phyloP scores from a whole-genome alignment of 1,140 invertebrate species.

The Polyergus mexicanus region DNA sequence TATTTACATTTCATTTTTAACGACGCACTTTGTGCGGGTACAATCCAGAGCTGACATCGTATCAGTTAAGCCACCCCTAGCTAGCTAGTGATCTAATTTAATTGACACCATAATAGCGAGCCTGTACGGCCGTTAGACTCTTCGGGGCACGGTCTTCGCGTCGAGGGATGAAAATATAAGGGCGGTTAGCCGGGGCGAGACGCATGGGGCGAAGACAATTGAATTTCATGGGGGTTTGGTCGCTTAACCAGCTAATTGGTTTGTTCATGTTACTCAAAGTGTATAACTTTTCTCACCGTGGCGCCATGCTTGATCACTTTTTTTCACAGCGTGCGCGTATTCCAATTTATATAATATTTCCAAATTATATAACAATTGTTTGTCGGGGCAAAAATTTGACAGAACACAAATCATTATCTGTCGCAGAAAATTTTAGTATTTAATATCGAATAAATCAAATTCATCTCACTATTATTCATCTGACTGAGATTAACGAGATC shows the following conservation, averaged over 20 bases:
- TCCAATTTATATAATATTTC: no score
- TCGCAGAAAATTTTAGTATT: background rate
- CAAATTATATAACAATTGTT: conserved; percentile 10
- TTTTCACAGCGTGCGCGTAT: background rate
- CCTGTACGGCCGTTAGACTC: conserved; percentile 77
- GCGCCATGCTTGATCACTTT: conserved; percentile 4
- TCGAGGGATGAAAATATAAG: conserved; percentile 83
- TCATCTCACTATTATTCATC: background rate
- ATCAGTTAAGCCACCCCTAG: conserved; percentile 75
- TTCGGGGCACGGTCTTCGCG: conserved; percentile 68
- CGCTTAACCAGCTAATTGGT: conserved; percentile 86
- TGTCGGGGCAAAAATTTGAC: background rate
- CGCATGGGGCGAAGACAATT: conserved; percentile 85
- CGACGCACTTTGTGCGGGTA: conserved; percentile 45
- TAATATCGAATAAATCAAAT: background rate
- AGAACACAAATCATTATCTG: background rate
- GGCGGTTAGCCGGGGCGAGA: conserved; percentile 80
- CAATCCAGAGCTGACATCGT: conserved; percentile 65
- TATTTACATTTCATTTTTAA: conserved; percentile 57
- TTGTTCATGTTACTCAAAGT: conserved; percentile 80
- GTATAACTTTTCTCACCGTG: conserved; percentile 75
- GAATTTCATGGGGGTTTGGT: conserved; percentile 86
- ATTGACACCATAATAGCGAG: conserved; percentile 84
- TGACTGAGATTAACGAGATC: background rate
- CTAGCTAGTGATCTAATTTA: conserved; percentile 81